Evolutionary conservation across 2,797 vertebrate genomes (phyloP).

Genomic region (Spinibarbus caldwelli): DNA sequence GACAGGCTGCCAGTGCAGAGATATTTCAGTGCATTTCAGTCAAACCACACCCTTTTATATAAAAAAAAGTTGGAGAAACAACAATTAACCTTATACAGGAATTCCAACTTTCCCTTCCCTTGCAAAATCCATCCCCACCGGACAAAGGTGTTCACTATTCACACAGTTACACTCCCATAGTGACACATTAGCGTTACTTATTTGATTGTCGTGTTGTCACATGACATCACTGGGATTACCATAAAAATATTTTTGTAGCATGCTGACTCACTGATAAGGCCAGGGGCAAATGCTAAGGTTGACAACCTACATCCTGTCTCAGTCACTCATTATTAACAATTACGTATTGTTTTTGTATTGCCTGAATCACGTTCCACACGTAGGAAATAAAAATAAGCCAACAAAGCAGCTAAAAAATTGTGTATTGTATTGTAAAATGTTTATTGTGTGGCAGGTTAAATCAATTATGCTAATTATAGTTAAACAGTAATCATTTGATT

Average conservation of each 20-base stretch:
- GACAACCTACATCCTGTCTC: background rate
- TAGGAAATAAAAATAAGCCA: background rate
- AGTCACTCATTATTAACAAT: conserved; percentile 6
- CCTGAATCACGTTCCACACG: background rate
- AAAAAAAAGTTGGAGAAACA: conserved; percentile 3
- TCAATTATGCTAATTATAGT: background rate
- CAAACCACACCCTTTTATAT: conserved; percentile 49
- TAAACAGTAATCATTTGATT: background rate
- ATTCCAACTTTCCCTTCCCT: background rate
- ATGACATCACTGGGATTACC: background rate
- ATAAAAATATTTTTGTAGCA: background rate
- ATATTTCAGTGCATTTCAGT: conserved; percentile 35
- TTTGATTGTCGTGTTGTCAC: background rate
- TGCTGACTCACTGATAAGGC: conserved; percentile 4
- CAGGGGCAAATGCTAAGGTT: background rate
- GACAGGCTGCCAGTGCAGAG: background rate
- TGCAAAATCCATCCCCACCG: background rate
- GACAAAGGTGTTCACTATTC: background rate
- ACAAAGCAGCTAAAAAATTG: too few relatives aligned
- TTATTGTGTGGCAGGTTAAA: background rate
- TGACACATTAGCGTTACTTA: too few relatives aligned
- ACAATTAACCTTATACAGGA: conserved; percentile 18
- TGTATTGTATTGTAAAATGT: background rate
- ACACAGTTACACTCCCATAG: background rate
- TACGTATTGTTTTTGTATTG: background rate